phyloP scores from a whole-genome alignment of 2,797 vertebrate species.

The Cirrhinus molitorella region DNA sequence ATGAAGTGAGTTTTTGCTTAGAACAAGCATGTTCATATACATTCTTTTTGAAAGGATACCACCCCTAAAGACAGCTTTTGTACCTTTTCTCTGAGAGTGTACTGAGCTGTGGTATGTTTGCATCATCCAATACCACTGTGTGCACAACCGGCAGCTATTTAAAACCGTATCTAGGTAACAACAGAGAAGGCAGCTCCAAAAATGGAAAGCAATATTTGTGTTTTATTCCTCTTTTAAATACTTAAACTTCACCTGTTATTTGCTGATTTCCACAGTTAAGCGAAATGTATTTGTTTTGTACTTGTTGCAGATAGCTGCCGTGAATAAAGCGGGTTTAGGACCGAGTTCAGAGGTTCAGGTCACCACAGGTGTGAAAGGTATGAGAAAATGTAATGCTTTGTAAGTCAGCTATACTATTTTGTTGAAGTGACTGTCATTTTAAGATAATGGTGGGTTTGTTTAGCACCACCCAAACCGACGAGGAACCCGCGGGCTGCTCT shows the following conservation, averaged over 20 bases:
- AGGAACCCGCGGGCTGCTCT: conserved; percentile 84
- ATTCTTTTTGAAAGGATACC: background rate
- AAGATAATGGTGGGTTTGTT: conserved; percentile 41
- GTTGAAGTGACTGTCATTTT: background rate
- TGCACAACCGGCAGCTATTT: background rate
- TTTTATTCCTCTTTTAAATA: background rate
- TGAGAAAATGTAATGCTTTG: background rate
- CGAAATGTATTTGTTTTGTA: conserved; percentile 18
- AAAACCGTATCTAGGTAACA: background rate
- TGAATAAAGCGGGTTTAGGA: conserved; percentile 90
- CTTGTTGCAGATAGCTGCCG: conserved; percentile 88
- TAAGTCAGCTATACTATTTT: background rate
- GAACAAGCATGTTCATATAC: too few species aligned
- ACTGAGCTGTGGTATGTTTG: background rate
- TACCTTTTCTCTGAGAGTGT: background rate
- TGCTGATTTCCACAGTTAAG: background rate
- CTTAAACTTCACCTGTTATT: background rate
- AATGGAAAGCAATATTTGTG: background rate
- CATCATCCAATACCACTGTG: background rate
- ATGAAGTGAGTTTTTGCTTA: too few species aligned
- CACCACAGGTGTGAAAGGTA: conserved; percentile 95
- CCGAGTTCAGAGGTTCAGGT: conserved; percentile 89
- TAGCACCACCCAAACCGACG: conserved; percentile 89
- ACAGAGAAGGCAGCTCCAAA: background rate
- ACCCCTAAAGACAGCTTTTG: background rate